phyloP scores from a whole-genome alignment of 2,113 vertebrate genomes.

The Sardina pilchardus region DNA sequence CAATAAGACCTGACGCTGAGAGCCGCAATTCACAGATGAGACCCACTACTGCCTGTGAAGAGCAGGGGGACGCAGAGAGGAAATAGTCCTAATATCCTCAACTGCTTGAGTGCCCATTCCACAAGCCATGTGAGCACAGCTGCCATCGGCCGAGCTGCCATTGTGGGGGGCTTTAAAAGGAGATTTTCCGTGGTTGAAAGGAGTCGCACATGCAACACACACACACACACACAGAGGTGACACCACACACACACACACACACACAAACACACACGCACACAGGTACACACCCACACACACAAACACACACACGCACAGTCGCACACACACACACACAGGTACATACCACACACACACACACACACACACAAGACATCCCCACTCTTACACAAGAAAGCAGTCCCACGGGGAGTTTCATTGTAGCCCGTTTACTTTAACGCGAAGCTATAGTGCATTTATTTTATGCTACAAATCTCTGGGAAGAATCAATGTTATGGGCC shows the following conservation, averaged over 20 bases:
- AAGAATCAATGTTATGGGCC: conserved; percentile 27
- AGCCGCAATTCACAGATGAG: too few species aligned
- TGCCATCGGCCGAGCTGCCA: not conserved
- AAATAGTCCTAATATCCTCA: not conserved
- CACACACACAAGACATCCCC: not conserved
- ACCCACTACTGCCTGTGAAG: not conserved
- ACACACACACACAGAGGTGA: not conserved
- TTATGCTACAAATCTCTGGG: conserved; percentile 24
- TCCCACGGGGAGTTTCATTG: not conserved
- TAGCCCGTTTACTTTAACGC: not conserved
- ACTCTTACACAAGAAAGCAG: not conserved
- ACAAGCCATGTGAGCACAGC: too few species aligned
- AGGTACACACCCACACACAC: too few species aligned
- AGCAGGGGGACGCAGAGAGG: not conserved
- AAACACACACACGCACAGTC: not conserved
- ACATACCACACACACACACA: not conserved
- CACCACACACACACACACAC: not conserved
- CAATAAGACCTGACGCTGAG: not conserved
- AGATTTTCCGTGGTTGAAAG: not conserved
- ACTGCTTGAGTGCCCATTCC: not conserved
- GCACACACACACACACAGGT: not conserved
- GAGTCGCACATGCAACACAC: not conserved
- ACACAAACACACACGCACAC: not conserved
- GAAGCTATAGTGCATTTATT: not conserved
- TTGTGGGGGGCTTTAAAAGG: not conserved